Evolutionary conservation across 2,797 vertebrate species (phyloP), one percentile per base, ranked within the genome.

Genomic region (Acanthiza pusilla): DNA sequence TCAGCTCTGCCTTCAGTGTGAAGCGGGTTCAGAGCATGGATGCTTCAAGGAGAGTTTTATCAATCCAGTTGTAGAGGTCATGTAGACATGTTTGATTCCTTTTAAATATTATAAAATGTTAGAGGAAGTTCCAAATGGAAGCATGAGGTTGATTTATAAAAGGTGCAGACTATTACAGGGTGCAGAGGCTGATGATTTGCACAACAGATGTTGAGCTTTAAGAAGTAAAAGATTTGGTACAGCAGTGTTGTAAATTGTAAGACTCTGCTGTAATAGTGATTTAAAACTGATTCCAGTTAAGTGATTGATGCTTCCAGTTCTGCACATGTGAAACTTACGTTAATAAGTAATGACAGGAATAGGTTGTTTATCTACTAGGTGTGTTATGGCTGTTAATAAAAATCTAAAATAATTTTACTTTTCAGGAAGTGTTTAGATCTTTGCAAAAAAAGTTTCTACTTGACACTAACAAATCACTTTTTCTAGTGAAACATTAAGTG

Each of bases 401-500:
- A 91, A 80, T 55, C 89, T 74, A 87, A 89, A 94, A 70, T 88
- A 36, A 61, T 65, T 89, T 91, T 72, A n/a, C 48, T 91, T 91
- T 60, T 85, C 79, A 32, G 76, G 57, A 94, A 89, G 48, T 87
- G 73, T 94, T 96, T 60, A 80, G 85, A 32, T 83, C 67, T 86
- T 91, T 93, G 89, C 88, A 67, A 91, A 91, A 83, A 70, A 60
- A 48, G 61, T 89, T 93, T 79, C 85, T 91, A 92, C 77, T 91
- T 87, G 82, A 94, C 95, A 96, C 95, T 96, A 97, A 96, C 95
- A 96, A 97, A 95, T 95, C 95, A 96, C 97, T 96, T 96, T 95
- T 97, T 96, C 94, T 91, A 93, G 91, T 94, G 96, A 93, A 96
- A 98, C 95, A 96, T 93, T 95, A 95, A 97, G 94, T 94, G 96